Evolutionary conservation across 2,888 invertebrate species (phyloP).

Genomic region (Epistrophella euchroma): DNA sequence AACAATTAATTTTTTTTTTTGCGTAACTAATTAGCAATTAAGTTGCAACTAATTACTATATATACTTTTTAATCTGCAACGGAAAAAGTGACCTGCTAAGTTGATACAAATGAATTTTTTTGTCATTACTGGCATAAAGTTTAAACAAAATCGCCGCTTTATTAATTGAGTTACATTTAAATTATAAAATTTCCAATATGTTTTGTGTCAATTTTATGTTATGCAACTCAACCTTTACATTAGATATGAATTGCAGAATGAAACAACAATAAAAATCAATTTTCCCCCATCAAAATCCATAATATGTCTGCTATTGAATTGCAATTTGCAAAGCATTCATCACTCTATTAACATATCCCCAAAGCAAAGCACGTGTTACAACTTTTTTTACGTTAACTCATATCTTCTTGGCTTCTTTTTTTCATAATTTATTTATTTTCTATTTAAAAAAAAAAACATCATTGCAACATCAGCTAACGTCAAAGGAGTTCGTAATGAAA

Average conservation of each 20-base stretch:
- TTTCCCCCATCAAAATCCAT: slow-evolving; percentile 44
- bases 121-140: no score
- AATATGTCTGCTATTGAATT: slow-evolving; percentile 59
- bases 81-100: no score
- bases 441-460: slow-evolving; percentile 52
- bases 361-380: slow-evolving; percentile 37
- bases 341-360: slow-evolving; percentile 48
- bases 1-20: no score
- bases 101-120: no score
- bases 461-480: slow-evolving; percentile 81
- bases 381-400: slow-evolving; percentile 49
- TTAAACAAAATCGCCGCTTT: no score
- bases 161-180: no score
- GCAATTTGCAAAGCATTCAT: slow-evolving; percentile 65
- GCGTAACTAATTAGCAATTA: no score
- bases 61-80: no score
- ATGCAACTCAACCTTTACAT: not conserved
- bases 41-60: no score
- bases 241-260: slow-evolving; percentile 22
- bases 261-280: slow-evolving; percentile 64
- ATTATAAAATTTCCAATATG: not conserved
- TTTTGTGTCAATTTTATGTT: not conserved
- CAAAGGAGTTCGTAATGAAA: slow-evolving; percentile 84
- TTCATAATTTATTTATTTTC: slow-evolving; percentile 36
- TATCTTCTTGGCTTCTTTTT: slow-evolving; percentile 33